Percentiles rank a stretch among this genome's conserved stretches.
Conservation (phyloP, 2,113 vertebrate species). For the Rhombomys opimus region DNA sequence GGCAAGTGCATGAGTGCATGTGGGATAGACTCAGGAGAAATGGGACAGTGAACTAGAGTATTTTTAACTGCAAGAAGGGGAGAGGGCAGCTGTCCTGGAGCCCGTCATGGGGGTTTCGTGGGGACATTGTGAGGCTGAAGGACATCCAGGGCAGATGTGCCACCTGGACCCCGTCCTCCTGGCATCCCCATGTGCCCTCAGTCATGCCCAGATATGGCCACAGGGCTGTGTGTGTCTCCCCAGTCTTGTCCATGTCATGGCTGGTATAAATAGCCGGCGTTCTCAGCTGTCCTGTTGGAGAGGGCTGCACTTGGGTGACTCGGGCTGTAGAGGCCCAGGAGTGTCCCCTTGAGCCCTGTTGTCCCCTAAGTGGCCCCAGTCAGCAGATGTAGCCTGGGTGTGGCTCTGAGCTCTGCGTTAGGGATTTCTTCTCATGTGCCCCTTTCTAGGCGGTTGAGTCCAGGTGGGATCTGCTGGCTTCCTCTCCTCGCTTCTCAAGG, state of each 20-base stretch:
- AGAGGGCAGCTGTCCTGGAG: constrained; percentile 61
- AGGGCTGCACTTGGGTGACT: constrained; percentile 81
- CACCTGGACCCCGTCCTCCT: neutral
- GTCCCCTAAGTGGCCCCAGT: rapidly evolving
- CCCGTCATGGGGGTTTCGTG: constrained; percentile 44
- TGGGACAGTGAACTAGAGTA: neutral
- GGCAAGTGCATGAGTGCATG: rapidly evolving
- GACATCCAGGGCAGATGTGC: constrained; percentile 78
- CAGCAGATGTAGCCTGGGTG: neutral
- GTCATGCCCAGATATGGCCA: constrained; percentile 88
- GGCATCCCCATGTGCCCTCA: neutral
- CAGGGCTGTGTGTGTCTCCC: neutral
- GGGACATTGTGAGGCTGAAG: constrained; percentile 45
- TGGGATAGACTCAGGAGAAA: neutral
- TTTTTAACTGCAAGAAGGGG: constrained; percentile 66
- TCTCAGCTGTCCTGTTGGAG: constrained; percentile 87
- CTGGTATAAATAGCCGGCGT: constrained; percentile 86
- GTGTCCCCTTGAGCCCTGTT: constrained; percentile 36
- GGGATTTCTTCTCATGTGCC: neutral
- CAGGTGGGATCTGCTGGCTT: neutral
- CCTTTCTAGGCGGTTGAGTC: constrained; percentile 65
- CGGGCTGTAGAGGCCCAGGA: constrained; percentile 63
- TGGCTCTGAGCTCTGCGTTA: neutral
- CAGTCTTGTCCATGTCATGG: neutral
- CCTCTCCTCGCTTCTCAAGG: neutral